Percentiles rank a stretch among this genome's conserved stretches.
These are phyloP conservation scores for Manacus vitellinus DNA, from an alignment of 2,113 vertebrate species.

Conservation along the genomic window DNA sequence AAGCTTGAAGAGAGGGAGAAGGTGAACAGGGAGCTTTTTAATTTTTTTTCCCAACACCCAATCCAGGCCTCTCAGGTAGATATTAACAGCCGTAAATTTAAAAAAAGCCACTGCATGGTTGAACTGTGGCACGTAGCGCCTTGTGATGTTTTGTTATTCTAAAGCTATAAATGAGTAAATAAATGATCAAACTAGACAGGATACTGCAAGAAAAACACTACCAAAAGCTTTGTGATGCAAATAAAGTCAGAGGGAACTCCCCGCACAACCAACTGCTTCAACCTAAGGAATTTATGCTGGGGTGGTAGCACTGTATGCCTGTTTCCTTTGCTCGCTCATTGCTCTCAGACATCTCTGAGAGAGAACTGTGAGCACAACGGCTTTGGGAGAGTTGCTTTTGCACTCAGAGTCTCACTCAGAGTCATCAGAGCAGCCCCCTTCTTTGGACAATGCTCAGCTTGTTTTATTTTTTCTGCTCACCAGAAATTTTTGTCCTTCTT, in stretches of 20 bases:
- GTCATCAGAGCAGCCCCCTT: not conserved
- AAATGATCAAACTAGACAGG: not conserved
- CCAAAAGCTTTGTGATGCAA: not conserved
- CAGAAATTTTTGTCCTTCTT: not conserved
- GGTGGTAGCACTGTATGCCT: not conserved
- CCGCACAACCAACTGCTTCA: not conserved
- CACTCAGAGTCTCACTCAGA: not conserved
- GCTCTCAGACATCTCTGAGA: not conserved
- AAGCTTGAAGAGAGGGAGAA: not conserved
- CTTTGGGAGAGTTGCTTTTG: not conserved
- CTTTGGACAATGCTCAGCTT: not conserved
- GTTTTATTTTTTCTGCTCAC: not conserved
- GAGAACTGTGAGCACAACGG: rapidly evolving
- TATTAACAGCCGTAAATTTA: not conserved
- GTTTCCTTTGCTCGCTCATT: not conserved
- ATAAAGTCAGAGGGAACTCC: not conserved
- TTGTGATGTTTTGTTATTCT: not conserved
- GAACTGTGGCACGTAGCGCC: not conserved
- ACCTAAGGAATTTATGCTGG: not conserved
- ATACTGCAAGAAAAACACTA: not conserved
- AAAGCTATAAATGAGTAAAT: not conserved
- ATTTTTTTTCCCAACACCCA: not conserved
- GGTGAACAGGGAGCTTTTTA: not conserved
- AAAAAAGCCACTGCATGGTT: not conserved
- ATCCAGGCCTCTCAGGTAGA: not conserved